A percentile compares a stretch with the other conserved stretches of the same genome.
Evolutionary conservation across 2,888 invertebrate species (phyloP).

Genomic region (Sylvicola fuscatus): DNA sequence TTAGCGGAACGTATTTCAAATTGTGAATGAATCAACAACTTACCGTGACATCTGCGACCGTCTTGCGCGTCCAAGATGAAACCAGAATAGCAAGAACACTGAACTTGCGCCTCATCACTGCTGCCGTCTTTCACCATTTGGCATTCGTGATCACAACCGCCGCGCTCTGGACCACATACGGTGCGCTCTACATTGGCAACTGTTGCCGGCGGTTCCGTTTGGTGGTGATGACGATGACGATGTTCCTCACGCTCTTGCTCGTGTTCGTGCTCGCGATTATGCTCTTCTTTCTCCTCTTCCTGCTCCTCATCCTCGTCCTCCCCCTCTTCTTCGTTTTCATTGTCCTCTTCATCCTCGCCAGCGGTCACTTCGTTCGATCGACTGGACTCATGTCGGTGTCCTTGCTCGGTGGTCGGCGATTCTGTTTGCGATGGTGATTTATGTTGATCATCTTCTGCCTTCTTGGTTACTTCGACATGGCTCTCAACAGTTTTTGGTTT

Average conservation of each 20-base stretch:
- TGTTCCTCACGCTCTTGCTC: constrained; percentile 2
- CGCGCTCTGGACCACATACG: constrained; percentile 23
- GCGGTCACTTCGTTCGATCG: too few species aligned
- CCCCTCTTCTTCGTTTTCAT: constrained; percentile 1
- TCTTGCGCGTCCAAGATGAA: constrained; percentile 26
- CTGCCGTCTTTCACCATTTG: constrained; percentile 19
- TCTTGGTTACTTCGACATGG: too few species aligned
- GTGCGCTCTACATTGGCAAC: not conserved
- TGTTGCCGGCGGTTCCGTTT: not conserved
- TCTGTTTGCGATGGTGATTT: too few species aligned
- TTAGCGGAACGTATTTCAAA: not conserved
- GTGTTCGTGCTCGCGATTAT: constrained; percentile 5
- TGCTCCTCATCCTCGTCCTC: constrained; percentile 2
- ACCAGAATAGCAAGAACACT: constrained; percentile 22
- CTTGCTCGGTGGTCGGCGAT: too few species aligned
- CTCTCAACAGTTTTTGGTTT: too few species aligned
- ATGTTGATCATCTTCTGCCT: too few species aligned
- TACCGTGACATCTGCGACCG: constrained; percentile 20
- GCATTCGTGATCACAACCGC: constrained; percentile 31
- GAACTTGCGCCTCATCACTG: constrained; percentile 19
- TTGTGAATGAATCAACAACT: constrained; percentile 6
- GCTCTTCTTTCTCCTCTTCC: constrained; percentile 6
- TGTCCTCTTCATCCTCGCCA: not conserved
- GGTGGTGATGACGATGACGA: not conserved
- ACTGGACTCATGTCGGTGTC: too few species aligned